Base-by-base conservation (phyloP, 2,888 invertebrate species). In the Clitarchus hookeri region DNA sequence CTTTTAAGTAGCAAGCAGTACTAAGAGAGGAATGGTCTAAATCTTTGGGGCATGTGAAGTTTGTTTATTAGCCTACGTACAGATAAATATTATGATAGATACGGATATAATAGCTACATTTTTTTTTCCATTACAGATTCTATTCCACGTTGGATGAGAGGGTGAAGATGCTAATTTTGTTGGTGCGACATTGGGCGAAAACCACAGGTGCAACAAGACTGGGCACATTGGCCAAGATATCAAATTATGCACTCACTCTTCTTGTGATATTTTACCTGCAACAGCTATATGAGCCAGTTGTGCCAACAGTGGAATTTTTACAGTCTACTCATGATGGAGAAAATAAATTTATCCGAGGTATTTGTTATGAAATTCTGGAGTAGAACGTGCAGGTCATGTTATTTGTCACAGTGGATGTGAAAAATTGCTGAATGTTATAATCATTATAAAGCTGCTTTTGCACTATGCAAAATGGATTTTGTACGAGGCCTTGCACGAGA, bases 101-200 rank as follows among this genome's bases (percentile, higher is more conserved):
- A 16, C 12, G 8, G 1, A 36, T 11, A 8, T 48, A 48, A 48
- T 48, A 13, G 6, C 48, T 48, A 16, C 8, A 13, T 16, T 6
- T 48, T 11, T 48, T 48, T 1, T 48, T 48, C 48, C 4, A 4
- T 36, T 36, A 48, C 65, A 65, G 65, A 65, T 65, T 65, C n/a
- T 65, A 65, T 65, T 65, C 65, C 65, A 65, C n/a, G 23, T n/a
- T 65, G 3, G 65, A 65, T n/a, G 65, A 65, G 23, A 65, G 65
- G n/a, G 65, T 65, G 65, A 65, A 65, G 65, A 65, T 65, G 65
- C 65, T 65, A 65, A 65, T 65, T 65, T 65, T 65, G 65, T n/a
- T 65, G n/a, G 19, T 65, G 23, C 65, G 65, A 65, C n/a, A 65
- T n/a, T 65, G 65, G 65, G 65, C 65, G 1, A 65, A 65, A 65